A percentile compares a stretch with the other conserved stretches of the same genome.
phyloP scores from a whole-genome alignment of 2,888 invertebrate genomes.

The Folsomia manolachei region DNA sequence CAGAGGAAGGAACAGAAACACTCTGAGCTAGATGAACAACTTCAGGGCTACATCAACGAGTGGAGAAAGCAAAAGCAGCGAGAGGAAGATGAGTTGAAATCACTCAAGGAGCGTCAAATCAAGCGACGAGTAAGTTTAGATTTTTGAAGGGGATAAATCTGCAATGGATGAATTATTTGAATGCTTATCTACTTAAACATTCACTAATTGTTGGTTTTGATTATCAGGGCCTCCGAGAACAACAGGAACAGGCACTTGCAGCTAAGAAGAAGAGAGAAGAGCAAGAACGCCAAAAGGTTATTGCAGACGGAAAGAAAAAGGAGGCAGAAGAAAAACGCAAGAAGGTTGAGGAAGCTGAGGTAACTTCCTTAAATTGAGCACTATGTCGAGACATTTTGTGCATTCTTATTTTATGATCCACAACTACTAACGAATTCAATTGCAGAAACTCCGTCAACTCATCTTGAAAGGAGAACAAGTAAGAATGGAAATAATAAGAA shows the following conservation, averaged over 20 bases:
- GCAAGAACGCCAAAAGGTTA: slow-evolving; percentile 34
- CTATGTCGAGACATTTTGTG: too few species aligned
- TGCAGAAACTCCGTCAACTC: slow-evolving; percentile 34
- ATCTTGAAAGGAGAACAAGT: slow-evolving; percentile 33
- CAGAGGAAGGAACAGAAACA: slow-evolving; percentile 37
- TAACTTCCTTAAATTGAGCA: too few species aligned
- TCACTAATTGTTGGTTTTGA: too few species aligned
- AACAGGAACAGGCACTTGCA: slow-evolving; percentile 32
- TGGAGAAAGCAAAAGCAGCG: slow-evolving; percentile 40
- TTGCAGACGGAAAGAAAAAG: slow-evolving; percentile 36
- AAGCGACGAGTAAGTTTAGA: slow-evolving; percentile 30
- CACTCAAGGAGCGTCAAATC: slow-evolving; percentile 34
- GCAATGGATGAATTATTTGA: too few species aligned
- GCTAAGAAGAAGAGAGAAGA: slow-evolving; percentile 41
- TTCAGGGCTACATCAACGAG: slow-evolving; percentile 42
- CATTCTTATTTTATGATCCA: too few species aligned
- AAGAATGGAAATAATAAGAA: background rate
- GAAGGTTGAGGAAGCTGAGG: slow-evolving; percentile 40
- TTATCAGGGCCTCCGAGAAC: slow-evolving; percentile 28
- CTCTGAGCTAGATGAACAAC: slow-evolving; percentile 39
- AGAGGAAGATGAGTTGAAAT: slow-evolving; percentile 39
- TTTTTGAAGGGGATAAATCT: background rate
- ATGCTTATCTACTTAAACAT: too few species aligned
- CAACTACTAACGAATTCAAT: too few species aligned
- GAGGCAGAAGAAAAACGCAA: slow-evolving; percentile 33